Evolutionary conservation across 1,140 invertebrate species (phyloP), one percentile per base, ranked within the genome.

Genomic region (Pseudomyrmex flavicornis): DNA sequence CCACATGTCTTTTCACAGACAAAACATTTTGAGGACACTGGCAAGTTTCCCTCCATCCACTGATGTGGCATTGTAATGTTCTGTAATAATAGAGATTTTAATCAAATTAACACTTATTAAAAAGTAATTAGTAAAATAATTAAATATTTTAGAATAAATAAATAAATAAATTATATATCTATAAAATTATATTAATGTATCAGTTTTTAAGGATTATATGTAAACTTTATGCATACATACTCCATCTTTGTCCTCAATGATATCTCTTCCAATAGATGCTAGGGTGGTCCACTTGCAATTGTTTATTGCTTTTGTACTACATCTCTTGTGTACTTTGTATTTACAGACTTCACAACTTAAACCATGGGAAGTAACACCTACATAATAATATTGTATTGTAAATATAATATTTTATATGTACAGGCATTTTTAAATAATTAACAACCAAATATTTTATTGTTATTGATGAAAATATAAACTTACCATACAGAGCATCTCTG

Each of bases 251-350:
- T 99, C 98, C 92, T 99, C 98, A 68, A 99, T 98, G 84, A 99
- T 98, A 86, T 99, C 97, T 91, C 98, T 97, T 44, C 98, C 98
- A 77, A 99, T 97, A 35, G 97, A 98, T 17, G 98, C 97, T 79
- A 99, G 95, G 61, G 98, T 99, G 79, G 98, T 99, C 98, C 98
- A 99, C 93, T 99, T 99, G 95, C 98, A 99, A 91, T 98, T 99
- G 87, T 97, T 97, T 89, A 98, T 97, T 70, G 98, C 98, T 93
- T 98, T 98, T 54, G 97, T 95, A 0, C 98, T 98, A 95, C 98
- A 99, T 74, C 97, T 95, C 94, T 99, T 99, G 94, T 99, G 98
- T 46, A 98, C 97, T 95, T 99, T 99, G 94, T 97, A 98, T 95
- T 99, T 99, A 95, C 98, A 99, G 10, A 99, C 97, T 95, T 99